Evolutionary conservation across 2,888 invertebrate species (phyloP).

Genomic region (Sipha maydis): DNA sequence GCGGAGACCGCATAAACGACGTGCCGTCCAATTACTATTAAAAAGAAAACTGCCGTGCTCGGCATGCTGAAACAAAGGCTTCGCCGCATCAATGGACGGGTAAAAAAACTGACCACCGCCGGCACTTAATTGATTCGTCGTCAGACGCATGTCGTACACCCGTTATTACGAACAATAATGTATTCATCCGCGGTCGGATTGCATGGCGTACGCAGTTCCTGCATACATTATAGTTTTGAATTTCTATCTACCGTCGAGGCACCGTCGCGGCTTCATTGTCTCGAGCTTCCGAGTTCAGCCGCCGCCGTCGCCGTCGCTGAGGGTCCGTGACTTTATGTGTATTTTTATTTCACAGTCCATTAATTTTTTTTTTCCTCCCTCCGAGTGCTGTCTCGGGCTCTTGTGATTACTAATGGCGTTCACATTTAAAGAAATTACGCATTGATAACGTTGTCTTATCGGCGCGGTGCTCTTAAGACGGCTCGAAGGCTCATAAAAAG

Average conservation of each 20-base stretch:
- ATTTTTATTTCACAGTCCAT: constrained; percentile 25
- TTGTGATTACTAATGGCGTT: constrained; percentile 25
- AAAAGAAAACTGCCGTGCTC: neutral
- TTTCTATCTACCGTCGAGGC: neutral
- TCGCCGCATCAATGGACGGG: neutral
- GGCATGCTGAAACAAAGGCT: neutral
- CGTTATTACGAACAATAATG: neutral
- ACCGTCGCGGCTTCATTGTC: neutral
- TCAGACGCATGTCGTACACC: neutral
- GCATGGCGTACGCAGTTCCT: neutral
- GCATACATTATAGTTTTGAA: neutral
- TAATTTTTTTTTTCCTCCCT: neutral
- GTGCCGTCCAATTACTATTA: neutral
- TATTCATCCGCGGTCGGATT: neutral
- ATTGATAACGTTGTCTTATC: constrained; percentile 44
- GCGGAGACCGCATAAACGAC: too few species aligned
- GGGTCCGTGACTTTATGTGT: neutral
- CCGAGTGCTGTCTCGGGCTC: neutral
- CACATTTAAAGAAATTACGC: constrained; percentile 39
- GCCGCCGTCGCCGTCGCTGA: neutral
- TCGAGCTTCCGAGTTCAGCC: too few species aligned
- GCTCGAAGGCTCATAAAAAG: constrained; percentile 12
- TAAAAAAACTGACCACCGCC: neutral
- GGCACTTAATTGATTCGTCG: constrained; percentile 23
- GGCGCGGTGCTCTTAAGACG: constrained; percentile 32